phyloP scores from a whole-genome alignment of 53 echinoderm and acorn worm species.

The Patiria pectinifera region DNA sequence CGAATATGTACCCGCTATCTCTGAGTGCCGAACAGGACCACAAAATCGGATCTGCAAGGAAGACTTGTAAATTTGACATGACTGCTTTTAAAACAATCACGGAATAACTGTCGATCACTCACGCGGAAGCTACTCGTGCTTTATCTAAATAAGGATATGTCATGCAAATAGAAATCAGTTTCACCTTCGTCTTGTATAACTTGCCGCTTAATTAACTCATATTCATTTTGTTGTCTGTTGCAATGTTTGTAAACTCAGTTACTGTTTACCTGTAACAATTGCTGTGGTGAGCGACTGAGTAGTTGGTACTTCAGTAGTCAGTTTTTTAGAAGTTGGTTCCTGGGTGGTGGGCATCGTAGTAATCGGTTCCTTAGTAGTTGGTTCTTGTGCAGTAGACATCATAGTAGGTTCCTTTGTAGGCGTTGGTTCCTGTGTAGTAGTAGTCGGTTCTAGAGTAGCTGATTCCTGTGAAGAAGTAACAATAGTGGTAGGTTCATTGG shows the following conservation, averaged over 20 bases:
- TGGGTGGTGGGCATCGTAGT: not conserved
- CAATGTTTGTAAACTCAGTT: not conserved
- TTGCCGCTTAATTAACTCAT: too few species aligned
- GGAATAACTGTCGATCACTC: not conserved
- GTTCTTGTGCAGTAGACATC: not conserved
- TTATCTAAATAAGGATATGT: too few species aligned
- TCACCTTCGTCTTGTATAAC: too few species aligned
- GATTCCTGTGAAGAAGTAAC: not conserved
- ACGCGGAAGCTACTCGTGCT: too few species aligned
- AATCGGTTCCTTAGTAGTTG: not conserved
- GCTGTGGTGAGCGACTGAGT: not conserved
- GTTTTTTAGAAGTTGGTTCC: not conserved
- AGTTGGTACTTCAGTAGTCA: not conserved
- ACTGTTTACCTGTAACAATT: not conserved
- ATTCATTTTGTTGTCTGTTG: too few species aligned
- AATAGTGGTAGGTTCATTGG: not conserved
- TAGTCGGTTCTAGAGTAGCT: not conserved
- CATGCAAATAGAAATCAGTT: too few species aligned
- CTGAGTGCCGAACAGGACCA: conserved; percentile 52
- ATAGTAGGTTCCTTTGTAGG: not conserved
- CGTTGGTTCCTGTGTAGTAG: not conserved
- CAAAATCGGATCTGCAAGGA: not conserved
- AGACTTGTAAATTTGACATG: not conserved
- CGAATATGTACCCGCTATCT: conserved; percentile 53
- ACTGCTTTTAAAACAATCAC: not conserved